Evolutionary conservation across 2,797 vertebrate species (phyloP).

Genomic region (Tragopan temminckii): DNA sequence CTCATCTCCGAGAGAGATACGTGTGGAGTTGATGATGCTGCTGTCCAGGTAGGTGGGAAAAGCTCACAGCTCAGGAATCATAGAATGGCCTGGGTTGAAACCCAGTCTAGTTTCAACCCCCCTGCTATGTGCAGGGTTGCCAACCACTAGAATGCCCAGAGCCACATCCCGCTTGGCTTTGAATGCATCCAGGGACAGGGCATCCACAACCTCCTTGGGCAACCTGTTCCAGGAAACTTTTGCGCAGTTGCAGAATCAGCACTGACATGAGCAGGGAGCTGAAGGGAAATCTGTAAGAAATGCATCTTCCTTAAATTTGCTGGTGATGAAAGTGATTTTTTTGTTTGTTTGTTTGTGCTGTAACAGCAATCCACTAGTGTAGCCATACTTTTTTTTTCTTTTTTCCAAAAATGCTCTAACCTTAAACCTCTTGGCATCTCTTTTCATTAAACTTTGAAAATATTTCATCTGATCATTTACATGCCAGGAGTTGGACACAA

Average conservation of each 20-base stretch:
- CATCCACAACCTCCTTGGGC: no score
- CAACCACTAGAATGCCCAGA: no score
- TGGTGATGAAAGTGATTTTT: background rate
- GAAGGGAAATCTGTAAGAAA: background rate
- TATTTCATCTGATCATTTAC: background rate
- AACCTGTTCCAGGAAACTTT: background rate
- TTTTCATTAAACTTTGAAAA: background rate
- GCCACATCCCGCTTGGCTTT: no score
- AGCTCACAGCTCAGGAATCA: background rate
- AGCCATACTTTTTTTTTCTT: background rate
- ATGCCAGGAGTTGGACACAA: background rate
- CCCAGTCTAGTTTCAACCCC: no score
- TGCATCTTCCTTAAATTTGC: background rate
- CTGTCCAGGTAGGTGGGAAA: background rate
- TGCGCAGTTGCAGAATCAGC: background rate
- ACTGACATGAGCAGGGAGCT: background rate
- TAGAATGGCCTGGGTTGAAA: no score
- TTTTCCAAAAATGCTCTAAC: background rate
- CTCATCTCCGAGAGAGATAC: background rate
- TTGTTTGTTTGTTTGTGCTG: background rate
- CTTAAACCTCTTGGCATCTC: background rate
- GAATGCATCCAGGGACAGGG: no score
- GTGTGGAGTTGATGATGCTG: background rate
- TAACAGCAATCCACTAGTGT: background rate
- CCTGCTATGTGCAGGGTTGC: no score